These are phyloP conservation scores for Meliscaeva auricollis DNA, from an alignment of 2,888 invertebrate genomes.

Conservation along the genomic window DNA sequence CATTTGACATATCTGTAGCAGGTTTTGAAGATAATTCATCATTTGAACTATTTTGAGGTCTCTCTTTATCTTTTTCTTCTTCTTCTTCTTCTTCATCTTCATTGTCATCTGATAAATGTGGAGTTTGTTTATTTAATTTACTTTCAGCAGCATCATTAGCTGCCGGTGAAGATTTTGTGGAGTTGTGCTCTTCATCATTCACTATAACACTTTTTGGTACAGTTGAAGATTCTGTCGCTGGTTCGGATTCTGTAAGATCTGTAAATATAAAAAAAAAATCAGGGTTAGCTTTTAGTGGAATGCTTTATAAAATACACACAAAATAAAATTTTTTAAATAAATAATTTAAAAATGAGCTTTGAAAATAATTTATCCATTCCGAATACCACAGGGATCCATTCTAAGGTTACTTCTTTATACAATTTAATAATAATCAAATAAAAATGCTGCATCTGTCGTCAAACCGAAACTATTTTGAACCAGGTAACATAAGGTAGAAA, in stretches of 20 bases:
- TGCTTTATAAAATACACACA: too few relatives aligned
- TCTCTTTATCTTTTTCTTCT: not conserved
- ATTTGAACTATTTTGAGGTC: not conserved
- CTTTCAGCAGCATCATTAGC: conserved; percentile 2
- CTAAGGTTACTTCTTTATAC: too few relatives aligned
- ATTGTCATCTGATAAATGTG: not conserved
- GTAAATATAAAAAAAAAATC: not conserved
- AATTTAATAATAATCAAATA: too few relatives aligned
- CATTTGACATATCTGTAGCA: not conserved
- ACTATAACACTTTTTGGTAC: conserved; percentile 11
- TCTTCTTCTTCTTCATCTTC: not conserved
- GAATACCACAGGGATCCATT: too few relatives aligned
- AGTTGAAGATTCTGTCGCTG: conserved; percentile 7
- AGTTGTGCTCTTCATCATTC: not conserved
- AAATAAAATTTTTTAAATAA: too few relatives aligned
- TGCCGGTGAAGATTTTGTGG: not conserved
- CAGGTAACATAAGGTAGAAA: too few relatives aligned
- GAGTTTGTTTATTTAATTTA: conserved; percentile 16
- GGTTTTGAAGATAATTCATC: not conserved
- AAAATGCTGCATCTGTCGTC: too few relatives aligned
- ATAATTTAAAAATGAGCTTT: too few relatives aligned
- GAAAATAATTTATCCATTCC: too few relatives aligned
- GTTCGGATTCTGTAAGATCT: conserved; percentile 10
- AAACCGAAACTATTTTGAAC: too few relatives aligned
- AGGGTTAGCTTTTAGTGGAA: too few relatives aligned